Evolutionary conservation across 1,140 invertebrate genomes (phyloP), one percentile per base, ranked within the genome.

Genomic region (Nomia melanderi): DNA sequence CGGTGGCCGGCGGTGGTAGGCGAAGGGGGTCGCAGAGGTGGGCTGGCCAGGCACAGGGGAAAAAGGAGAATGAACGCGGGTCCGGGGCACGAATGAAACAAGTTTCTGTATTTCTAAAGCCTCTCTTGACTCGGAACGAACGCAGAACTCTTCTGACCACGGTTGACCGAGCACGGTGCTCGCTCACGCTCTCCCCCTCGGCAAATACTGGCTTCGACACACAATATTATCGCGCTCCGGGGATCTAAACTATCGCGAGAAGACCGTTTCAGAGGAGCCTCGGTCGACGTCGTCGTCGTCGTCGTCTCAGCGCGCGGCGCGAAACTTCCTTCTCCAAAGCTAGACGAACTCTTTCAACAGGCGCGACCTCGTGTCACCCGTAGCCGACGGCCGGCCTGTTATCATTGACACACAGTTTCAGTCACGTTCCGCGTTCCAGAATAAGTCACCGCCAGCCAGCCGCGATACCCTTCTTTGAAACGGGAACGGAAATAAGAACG

Each of bases 141-240:
- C 50, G 47, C 25, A 62, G 27, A 73, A 78, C 20, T 44, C 41
- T 57, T 69, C 57, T 63, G 60, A 44, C 25, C 67, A 62, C 47
- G 69, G 62, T 71, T 60, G 47, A 47, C 36, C 73, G 67, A 67
- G 29, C 59, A 27, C 47, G 27, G 76, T 3, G 56, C 75, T 36
- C 33, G 33, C 33, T 36, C 33, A 5, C 33, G 8, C 47, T 50
- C 47, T 67, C 60, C 82, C 78, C 64, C 75, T 81, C 72, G 79
- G 82, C 86, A 87, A 87, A 87, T 87, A 87, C 85, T 84, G 57
- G 44, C 83, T 72, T 84, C 77, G 81, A 67, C 82, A 87, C 81
- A 87, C 86, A 87, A 87, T 87, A 87, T 87, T 87, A 87, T 87
- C 86, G 78, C 85, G 76, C 85, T 83, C 77, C 57, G 64, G 78